Evolutionary conservation across 2,797 vertebrate genomes (phyloP), one percentile per base, ranked within the genome.

Genomic region (Chiroxiphia lanceolata): DNA sequence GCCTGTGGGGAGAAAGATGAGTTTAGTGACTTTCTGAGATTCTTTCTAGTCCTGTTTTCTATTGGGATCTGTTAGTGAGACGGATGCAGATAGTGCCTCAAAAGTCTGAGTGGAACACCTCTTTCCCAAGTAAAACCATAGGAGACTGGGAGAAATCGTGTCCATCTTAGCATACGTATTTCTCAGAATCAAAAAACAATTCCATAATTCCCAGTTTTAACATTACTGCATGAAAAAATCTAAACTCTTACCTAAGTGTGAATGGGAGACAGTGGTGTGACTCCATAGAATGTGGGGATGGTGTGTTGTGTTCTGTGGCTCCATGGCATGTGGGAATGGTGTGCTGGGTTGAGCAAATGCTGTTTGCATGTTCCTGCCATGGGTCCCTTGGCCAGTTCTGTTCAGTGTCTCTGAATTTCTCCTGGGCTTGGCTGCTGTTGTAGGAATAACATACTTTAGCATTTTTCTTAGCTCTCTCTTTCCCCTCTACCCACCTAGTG

Each of bases 391-490:
- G 83, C 91, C 67, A 44, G 53, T 64, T 80, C 87, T 77, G 57
- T 74, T 90, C 33, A 1, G 40, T 29, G 70, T 57, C 74, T 61
- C 79, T 26, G 78, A 36, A 63, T 47, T 65, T 45, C 95, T 95
- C 87, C 23, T 25, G 78, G 86, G 87, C 20, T 96, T 78, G 91
- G 44, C 59, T 83, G 42, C 78, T 51, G 34, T 67, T 94, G 95
- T 74, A 92, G 86, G 76, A 94, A 65, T 68, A 81, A 81, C 59
- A 38, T 72, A 91, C 95, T 95, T 48, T 57, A 85, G 83, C 92
- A 56, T 96, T 94, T 86, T 92, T 93, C 93, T 90, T 90, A 91
- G 92, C 95, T 96, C 51, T 93, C 86, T 92, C 93, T 67, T 88
- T 90, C 68, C 86, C 84, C 79, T 91, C 89, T 54, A 82, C 96